phyloP scores from a whole-genome alignment of 2,113 vertebrate species.

The Phylloscopus trochilus region DNA sequence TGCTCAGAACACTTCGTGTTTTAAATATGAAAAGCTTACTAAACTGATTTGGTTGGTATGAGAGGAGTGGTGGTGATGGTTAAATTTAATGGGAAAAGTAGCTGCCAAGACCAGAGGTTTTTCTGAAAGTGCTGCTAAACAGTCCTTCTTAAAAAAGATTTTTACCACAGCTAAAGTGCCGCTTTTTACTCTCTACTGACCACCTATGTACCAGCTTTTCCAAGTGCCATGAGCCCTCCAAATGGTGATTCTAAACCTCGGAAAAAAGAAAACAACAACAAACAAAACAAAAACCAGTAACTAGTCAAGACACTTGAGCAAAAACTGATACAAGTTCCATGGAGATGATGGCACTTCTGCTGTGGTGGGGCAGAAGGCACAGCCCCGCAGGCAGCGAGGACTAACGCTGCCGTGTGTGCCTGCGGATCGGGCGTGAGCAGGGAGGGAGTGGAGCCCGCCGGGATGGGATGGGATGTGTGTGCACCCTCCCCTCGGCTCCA shows the following conservation, averaged over 20 bases:
- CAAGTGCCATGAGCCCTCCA: neutral
- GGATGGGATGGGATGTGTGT: fast-evolving
- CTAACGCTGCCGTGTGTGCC: neutral
- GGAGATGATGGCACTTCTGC: neutral
- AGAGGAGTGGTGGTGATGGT: neutral
- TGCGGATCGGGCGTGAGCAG: neutral
- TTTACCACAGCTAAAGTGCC: neutral
- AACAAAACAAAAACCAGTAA: neutral
- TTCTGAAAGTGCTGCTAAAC: neutral
- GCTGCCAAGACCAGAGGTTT: neutral
- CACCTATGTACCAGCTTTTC: neutral
- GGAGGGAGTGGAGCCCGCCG: fast-evolving
- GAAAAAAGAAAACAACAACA: neutral
- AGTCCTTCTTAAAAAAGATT: fast-evolving
- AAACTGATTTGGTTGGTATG: neutral
- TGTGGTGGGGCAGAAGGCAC: neutral
- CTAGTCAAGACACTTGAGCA: neutral
- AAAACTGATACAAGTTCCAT: neutral
- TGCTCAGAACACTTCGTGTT: neutral
- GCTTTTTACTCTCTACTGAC: neutral
- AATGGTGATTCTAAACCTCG: neutral
- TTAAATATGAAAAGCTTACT: neutral
- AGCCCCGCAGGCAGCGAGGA: neutral
- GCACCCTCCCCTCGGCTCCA: fast-evolving
- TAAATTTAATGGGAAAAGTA: neutral